Conservation (phyloP, 2,797 vertebrate genomes). For the Atherinosoma microstoma region DNA sequence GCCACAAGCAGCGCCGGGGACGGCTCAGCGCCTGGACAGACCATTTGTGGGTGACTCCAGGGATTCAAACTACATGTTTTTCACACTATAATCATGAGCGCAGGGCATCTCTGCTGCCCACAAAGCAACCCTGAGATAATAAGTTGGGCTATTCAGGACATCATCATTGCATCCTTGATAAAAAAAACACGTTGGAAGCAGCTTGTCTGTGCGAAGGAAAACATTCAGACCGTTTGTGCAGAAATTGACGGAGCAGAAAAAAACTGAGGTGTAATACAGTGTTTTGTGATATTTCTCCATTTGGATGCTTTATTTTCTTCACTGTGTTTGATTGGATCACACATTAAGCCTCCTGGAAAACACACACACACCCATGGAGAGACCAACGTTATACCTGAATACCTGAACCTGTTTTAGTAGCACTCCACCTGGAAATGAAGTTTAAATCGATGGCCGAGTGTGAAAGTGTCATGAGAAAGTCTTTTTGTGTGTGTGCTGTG, state of each 20-base stretch:
- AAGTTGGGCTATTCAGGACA: background rate
- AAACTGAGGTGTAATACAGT: too few species aligned
- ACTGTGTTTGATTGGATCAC: background rate
- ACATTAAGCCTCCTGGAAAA: background rate
- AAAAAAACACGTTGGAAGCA: slow-evolving; percentile 7
- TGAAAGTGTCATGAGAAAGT: slow-evolving; percentile 3
- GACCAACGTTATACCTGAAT: background rate
- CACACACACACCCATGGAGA: background rate
- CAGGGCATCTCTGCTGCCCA: background rate
- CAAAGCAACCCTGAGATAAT: background rate
- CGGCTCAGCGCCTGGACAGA: slow-evolving; percentile 91
- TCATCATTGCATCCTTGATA: background rate
- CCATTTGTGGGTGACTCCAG: background rate
- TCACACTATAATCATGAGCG: background rate
- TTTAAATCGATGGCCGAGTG: background rate
- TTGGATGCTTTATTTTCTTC: background rate
- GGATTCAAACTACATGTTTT: background rate
- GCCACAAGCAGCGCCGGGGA: slow-evolving; percentile 95
- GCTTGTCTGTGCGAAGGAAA: slow-evolving; percentile 1
- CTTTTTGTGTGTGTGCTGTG: background rate
- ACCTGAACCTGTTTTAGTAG: slow-evolving; percentile 2
- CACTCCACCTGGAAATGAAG: slow-evolving; percentile 20
- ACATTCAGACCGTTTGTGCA: slow-evolving; percentile 11
- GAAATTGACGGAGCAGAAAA: slow-evolving; percentile 27
- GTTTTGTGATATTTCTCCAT: background rate